Conservation (phyloP, 2,113 vertebrate species). For the Bagarius yarrelli region DNA sequence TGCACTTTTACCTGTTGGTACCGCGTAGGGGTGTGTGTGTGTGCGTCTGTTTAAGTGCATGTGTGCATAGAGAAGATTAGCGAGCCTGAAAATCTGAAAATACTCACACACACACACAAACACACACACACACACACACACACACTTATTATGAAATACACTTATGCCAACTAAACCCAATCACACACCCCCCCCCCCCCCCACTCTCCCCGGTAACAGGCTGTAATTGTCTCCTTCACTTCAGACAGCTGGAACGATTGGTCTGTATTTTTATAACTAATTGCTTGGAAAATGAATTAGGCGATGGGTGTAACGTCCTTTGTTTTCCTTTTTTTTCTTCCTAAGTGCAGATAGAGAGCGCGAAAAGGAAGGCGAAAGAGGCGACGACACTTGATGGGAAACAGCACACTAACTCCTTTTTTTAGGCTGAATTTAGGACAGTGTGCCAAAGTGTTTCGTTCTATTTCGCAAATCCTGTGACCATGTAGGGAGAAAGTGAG, state of each 20-base stretch:
- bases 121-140: slow-evolving; percentile 25
- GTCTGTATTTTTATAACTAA: slow-evolving; percentile 75
- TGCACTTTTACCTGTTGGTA: slow-evolving; percentile 46
- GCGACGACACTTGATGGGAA: slow-evolving; percentile 45
- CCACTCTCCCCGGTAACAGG: slow-evolving; percentile 69
- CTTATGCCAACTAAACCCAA: slow-evolving; percentile 36
- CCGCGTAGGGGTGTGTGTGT: neutral
- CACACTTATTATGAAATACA: slow-evolving; percentile 8
- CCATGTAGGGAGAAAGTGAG: slow-evolving; percentile 50
- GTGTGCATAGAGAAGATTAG: neutral
- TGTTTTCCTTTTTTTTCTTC: slow-evolving; percentile 38
- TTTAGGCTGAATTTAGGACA: slow-evolving; percentile 58
- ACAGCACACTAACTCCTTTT: slow-evolving; percentile 37
- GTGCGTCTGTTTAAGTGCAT: slow-evolving; percentile 53
- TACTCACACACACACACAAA: neutral
- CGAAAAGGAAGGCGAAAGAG: slow-evolving; percentile 46
- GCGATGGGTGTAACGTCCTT: slow-evolving; percentile 55
- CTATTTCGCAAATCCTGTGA: slow-evolving; percentile 37
- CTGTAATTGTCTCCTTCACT: slow-evolving; percentile 59
- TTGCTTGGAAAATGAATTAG: slow-evolving; percentile 67
- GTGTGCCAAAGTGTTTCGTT: slow-evolving; percentile 47
- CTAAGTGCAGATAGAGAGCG: slow-evolving; percentile 50
- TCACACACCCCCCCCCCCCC: neutral
- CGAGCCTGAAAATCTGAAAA: slow-evolving; percentile 19
- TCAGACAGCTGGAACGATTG: slow-evolving; percentile 62